Evolutionary conservation across 1,140 invertebrate genomes (phyloP), one percentile per base, ranked within the genome.

Genomic region (Trypoxylus dichotomus): DNA sequence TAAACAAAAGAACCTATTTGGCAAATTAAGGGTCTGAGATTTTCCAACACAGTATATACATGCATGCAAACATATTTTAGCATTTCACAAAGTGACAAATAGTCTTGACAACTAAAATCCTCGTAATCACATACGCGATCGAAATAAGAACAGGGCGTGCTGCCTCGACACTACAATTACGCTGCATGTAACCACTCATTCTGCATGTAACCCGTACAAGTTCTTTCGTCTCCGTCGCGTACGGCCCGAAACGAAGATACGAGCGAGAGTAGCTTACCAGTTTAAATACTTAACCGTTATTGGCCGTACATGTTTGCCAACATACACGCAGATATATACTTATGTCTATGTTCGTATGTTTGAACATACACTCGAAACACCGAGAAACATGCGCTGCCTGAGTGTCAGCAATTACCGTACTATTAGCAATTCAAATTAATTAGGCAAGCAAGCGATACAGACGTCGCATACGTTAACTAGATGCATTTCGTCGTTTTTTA

Each of bases 391-490:
- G 60, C 21, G 24, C 60, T 24, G 25, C 24, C 60, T 8, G 60
- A 68, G 60, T 68, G 60, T 68, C 21, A 68, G 60, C 60, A 68
- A 68, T 68, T 68, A 68, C 60, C 60, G 60, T 68, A 68, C 60
- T 68, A 68, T 68, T 68, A 68, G 60, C 60, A 68, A 68, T 68
- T 68, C 60, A 68, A 68, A 68, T 68, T 68, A 68, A 68, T 68
- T 68, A 68, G 24, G 7, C 60, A 27, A 68, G 60, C 60, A 15
- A 5, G 32, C 32, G 60, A 24, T 68, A 68, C 24, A 68, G 60
- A 5, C 60, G 60, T 68, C 60, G 24, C 60, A 24, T 68, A 68
- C 27, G 8, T 68, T 68, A 68, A 68, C 21, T 68, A 27, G 60
- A 68, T 68, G 60, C 60, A 68, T 68, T 68, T 6, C 21, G 60